Conservation (phyloP, 2,113 vertebrate genomes). For the Corydoras sp. region DNA sequence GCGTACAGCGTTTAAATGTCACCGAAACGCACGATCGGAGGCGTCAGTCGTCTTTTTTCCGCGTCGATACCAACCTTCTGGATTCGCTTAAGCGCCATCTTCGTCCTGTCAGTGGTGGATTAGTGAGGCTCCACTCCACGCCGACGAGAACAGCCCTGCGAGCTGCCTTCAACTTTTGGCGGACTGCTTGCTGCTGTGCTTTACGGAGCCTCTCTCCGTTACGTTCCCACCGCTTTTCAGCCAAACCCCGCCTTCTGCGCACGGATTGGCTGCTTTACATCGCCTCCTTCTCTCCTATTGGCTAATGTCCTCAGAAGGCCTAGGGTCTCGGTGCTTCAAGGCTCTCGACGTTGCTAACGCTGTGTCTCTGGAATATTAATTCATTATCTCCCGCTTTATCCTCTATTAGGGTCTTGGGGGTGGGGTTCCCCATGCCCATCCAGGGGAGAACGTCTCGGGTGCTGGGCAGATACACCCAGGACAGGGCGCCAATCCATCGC, state of each 20-base stretch:
- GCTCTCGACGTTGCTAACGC: no score
- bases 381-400: no score
- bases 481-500: no score
- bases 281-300: neutral
- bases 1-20: no score
- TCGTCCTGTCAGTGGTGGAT: conserved; percentile 28
- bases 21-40: no score
- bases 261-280: neutral
- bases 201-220: neutral
- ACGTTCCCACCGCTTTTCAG: neutral
- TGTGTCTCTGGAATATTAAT: no score
- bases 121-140: conserved; percentile 16
- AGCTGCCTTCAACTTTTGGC: conserved; percentile 11
- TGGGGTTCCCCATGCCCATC: no score
- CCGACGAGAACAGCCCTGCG: neutral
- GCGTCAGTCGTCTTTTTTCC: neutral
- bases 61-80: conserved; percentile 56
- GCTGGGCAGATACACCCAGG: no score
- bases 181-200: conserved; percentile 20
- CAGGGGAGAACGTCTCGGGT: no score
- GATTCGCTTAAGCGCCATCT: conserved; percentile 71
- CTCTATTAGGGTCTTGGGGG: no score
- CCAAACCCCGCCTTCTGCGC: neutral
- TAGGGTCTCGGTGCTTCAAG: no score
- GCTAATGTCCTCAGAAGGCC: neutral